These are phyloP conservation scores for Colossoma macropomum DNA, from an alignment of 2,113 vertebrate genomes.

Conservation along the genomic window DNA sequence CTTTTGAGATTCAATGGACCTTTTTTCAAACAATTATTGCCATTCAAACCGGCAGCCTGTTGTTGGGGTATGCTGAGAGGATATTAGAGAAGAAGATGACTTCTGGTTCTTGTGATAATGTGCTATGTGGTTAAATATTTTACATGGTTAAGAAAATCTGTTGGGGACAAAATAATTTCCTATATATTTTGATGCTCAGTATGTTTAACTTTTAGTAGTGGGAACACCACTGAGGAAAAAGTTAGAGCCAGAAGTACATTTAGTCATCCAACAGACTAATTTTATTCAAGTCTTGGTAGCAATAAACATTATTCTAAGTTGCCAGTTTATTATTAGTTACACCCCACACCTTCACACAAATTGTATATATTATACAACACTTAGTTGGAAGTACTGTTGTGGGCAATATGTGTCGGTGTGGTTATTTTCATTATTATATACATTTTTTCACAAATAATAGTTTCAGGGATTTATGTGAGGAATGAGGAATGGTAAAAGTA, in stretches of 20 bases:
- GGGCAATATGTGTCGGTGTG: not conserved
- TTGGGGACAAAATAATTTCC: not conserved
- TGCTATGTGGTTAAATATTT: not conserved
- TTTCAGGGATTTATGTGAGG: not conserved
- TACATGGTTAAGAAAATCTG: not conserved
- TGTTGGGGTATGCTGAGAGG: conserved; percentile 38
- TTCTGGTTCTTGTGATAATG: not conserved
- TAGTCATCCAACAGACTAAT: not conserved
- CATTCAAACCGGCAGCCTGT: conserved; percentile 58
- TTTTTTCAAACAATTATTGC: conserved; percentile 64
- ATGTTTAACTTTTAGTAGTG: not conserved
- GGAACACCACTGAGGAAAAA: not conserved
- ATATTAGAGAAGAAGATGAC: conserved; percentile 34
- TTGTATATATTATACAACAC: not conserved
- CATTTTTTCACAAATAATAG: not conserved
- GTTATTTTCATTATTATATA: not conserved
- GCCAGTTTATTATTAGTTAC: not conserved
- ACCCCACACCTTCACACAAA: not conserved
- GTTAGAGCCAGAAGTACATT: not conserved
- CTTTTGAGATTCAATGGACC: conserved; percentile 64
- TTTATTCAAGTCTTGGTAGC: too few species aligned
- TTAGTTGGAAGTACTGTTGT: not conserved
- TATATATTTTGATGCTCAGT: not conserved
- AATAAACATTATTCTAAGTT: too few species aligned
- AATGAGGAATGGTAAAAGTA: not conserved